A percentile compares a stretch with the other conserved stretches of the same genome.
These are phyloP conservation scores for Phrynocephalus vlangalii DNA, from an alignment of 2,797 vertebrate species.

Conservation along the genomic window DNA sequence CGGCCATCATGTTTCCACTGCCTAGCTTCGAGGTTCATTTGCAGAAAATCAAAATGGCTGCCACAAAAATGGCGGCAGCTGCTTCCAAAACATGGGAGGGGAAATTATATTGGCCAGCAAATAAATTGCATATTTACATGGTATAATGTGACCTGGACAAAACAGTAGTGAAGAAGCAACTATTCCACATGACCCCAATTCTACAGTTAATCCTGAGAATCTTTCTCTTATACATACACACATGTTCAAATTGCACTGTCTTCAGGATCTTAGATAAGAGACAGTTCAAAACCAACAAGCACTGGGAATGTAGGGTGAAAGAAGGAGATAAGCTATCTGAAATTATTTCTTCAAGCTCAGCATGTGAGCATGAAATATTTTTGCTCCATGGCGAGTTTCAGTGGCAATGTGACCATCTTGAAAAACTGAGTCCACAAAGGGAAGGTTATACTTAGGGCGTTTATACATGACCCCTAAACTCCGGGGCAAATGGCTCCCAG, in stretches of 20 bases:
- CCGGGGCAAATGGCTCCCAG: too few species aligned
- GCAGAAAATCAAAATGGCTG: too few species aligned
- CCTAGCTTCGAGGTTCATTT: not conserved
- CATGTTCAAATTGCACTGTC: too few species aligned
- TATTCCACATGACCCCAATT: not conserved
- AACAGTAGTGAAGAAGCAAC: not conserved
- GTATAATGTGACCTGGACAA: not conserved
- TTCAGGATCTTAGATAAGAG: not conserved
- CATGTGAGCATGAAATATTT: not conserved
- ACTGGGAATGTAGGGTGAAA: too few species aligned
- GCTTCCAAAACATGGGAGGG: not conserved
- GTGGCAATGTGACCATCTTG: not conserved
- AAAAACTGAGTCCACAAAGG: not conserved
- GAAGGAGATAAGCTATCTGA: not conserved
- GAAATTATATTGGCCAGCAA: not conserved
- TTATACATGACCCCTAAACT: too few species aligned
- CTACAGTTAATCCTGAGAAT: not conserved
- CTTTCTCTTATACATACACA: conserved; percentile 5
- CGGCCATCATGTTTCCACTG: not conserved
- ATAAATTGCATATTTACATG: not conserved
- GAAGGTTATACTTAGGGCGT: not conserved
- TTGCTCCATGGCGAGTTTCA: not conserved
- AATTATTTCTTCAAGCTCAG: not conserved
- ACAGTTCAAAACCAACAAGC: not conserved
- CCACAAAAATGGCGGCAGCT: not conserved